phyloP scores from a whole-genome alignment of 2,113 vertebrate genomes.

The Oxygymnocypris stewartii region DNA sequence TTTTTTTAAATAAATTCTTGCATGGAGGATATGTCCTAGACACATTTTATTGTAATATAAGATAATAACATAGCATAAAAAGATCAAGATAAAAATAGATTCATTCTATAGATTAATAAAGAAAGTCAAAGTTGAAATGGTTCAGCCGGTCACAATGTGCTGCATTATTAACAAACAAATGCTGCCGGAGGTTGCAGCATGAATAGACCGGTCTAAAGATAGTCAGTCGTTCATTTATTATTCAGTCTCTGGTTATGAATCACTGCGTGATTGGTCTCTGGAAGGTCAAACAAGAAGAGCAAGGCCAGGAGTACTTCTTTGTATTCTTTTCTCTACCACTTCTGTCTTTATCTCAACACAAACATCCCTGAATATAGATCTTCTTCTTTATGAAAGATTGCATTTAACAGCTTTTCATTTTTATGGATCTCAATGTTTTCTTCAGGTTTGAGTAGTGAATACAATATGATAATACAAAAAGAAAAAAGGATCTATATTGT shows the following conservation, averaged over 20 bases:
- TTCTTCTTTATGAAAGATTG: neutral
- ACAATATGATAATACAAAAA: neutral
- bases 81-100: neutral
- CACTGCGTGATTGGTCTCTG: neutral
- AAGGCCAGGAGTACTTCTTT: conserved; percentile 3
- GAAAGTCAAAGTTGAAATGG: neutral
- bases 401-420: neutral
- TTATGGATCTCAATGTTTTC: neutral
- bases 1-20: neutral
- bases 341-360: conserved; percentile 1
- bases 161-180: conserved; percentile 12
- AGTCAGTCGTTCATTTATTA: conserved; percentile 17
- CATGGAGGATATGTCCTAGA: neutral
- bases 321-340: neutral
- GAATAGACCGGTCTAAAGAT: conserved; percentile 33
- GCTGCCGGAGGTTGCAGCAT: neutral
- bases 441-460: neutral
- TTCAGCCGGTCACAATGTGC: neutral
- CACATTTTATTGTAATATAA: neutral
- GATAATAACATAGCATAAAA: neutral
- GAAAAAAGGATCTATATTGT: neutral
- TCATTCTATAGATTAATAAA: conserved; percentile 1
- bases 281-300: conserved; percentile 17
- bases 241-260: conserved; percentile 10
- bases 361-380: conserved; percentile 11